Conservation (phyloP, 2,797 vertebrate genomes). For the Discoglossus pictus region DNA sequence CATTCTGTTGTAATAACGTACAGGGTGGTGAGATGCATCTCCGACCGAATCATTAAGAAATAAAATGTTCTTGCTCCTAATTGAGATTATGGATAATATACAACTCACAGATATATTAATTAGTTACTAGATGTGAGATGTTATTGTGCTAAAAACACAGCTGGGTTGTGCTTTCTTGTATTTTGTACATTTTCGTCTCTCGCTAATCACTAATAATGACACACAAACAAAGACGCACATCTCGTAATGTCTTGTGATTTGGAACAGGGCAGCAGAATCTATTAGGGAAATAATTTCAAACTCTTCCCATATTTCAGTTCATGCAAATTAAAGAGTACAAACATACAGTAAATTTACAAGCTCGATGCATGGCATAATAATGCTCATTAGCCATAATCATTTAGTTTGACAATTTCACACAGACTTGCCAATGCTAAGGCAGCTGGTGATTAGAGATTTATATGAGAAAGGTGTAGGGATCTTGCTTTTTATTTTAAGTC, state of each 20-base stretch:
- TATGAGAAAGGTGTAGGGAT: constrained; percentile 9
- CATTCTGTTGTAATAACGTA: no score
- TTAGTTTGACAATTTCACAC: constrained; percentile 21
- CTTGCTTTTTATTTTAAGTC: constrained; percentile 12
- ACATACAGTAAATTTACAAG: constrained; percentile 23
- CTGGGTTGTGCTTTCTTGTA: not conserved
- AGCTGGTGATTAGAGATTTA: constrained; percentile 25
- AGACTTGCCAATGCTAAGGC: not conserved
- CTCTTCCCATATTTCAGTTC: constrained; percentile 11
- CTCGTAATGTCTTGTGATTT: not conserved
- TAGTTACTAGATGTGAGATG: no score
- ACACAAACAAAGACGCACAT: not conserved
- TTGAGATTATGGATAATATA: no score
- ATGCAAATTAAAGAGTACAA: constrained; percentile 39
- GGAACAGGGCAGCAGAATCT: not conserved
- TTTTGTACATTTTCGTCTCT: not conserved
- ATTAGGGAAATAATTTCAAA: constrained; percentile 10
- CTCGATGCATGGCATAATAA: constrained; percentile 25
- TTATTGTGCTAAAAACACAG: constrained; percentile 16
- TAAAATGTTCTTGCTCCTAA: no score
- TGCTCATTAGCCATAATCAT: constrained; percentile 42
- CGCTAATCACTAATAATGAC: constrained; percentile 30
- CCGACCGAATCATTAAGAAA: no score
- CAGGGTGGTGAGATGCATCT: no score
- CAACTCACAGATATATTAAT: no score